phyloP scores from a whole-genome alignment of 2,888 invertebrate genomes.

The Aporophyla lueneburgensis region DNA sequence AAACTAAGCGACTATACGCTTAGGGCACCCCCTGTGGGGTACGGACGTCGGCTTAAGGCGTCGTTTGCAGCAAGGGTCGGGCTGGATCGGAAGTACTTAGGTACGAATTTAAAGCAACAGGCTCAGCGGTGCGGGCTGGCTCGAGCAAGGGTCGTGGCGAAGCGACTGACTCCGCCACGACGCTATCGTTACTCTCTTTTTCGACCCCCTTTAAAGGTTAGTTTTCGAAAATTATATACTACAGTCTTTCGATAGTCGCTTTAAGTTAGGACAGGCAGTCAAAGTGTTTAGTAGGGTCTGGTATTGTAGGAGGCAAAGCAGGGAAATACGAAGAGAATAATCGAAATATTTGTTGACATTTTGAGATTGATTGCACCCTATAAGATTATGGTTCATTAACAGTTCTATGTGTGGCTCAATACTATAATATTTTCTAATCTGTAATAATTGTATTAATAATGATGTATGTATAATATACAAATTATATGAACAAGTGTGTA shows the following conservation, averaged over 20 bases:
- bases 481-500: slow-evolving; percentile 59
- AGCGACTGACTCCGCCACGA: too few species aligned
- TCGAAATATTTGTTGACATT: neutral
- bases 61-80: too few species aligned
- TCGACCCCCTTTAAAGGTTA: neutral
- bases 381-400: slow-evolving; percentile 33
- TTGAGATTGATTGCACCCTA: neutral
- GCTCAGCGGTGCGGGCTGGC: too few species aligned
- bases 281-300: too few species aligned
- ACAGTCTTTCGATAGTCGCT: neutral
- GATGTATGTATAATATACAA: slow-evolving; percentile 60
- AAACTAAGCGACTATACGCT: too few species aligned
- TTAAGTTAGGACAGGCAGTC: neutral
- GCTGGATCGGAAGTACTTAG: too few species aligned
- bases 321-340: neutral
- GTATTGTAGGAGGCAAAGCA: neutral
- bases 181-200: too few species aligned
- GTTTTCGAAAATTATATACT: neutral
- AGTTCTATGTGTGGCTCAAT: neutral
- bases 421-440: slow-evolving; percentile 39
- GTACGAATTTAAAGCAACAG: too few species aligned
- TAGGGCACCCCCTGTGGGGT: too few species aligned
- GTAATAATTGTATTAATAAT: slow-evolving; percentile 50
- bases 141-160: neutral
- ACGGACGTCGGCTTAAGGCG: too few species aligned